A percentile compares a stretch with the other conserved stretches of the same genome.
These are phyloP conservation scores for Haliaeetus leucogaster DNA, from an alignment of 2,113 vertebrate genomes.

Conservation along the genomic window DNA sequence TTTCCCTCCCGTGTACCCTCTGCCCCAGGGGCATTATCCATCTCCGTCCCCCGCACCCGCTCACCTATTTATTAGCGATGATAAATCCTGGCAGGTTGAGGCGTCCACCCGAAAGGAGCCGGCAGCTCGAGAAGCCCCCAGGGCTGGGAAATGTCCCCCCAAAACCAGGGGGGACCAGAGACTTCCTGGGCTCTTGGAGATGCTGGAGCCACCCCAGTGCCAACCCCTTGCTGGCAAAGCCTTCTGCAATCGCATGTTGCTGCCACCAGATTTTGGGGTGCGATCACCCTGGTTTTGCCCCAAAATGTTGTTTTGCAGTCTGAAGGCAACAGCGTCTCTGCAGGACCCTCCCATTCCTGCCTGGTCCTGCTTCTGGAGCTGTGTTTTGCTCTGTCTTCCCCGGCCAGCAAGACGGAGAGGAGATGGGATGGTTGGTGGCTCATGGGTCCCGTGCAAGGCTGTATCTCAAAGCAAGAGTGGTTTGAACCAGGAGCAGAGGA, in stretches of 20 bases:
- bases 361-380: neutral
- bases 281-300: fast-evolving
- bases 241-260: fast-evolving
- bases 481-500: neutral
- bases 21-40: neutral
- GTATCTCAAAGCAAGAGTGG: neutral
- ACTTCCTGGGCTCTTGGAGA: neutral
- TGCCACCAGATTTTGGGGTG: neutral
- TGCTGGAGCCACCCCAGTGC: neutral
- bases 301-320: neutral
- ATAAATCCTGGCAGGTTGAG: neutral
- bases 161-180: neutral
- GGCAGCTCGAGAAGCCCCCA: neutral
- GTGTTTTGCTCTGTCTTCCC: neutral
- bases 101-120: neutral
- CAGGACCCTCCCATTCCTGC: neutral
- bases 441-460: fast-evolving
- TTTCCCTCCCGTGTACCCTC: neutral
- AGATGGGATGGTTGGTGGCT: neutral
- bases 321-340: neutral
- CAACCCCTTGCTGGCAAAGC: neutral
- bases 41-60: fast-evolving
- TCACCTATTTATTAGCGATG: fast-evolving
- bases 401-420: neutral
- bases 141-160: neutral